Evolutionary conservation across 1,140 invertebrate species (phyloP).

Genomic region (Glossosoma conforme): DNA sequence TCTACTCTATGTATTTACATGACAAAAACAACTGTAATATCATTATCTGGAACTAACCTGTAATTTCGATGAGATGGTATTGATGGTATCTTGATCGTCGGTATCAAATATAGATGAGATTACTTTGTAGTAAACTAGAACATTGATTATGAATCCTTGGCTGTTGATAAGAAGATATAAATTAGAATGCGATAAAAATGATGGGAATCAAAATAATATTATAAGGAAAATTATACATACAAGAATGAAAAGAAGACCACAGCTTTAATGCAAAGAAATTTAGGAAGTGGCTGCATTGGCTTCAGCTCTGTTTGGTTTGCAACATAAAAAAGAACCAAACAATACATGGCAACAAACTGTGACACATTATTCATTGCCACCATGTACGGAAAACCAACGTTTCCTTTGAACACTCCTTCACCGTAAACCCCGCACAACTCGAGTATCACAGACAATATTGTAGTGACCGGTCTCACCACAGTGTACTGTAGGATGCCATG

Average conservation of each 20-base stretch:
- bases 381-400: conserved; percentile 86
- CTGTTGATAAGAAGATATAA: conserved; percentile 59
- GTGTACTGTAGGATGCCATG: conserved; percentile 95
- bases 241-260: conserved; percentile 98
- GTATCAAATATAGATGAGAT: conserved; percentile 65
- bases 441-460: conserved; percentile 84
- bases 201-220: too few relatives aligned
- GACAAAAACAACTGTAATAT: conserved; percentile 5
- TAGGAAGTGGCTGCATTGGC: conserved; percentile 90
- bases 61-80: conserved; percentile 69
- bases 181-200: conserved; percentile 23
- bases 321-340: conserved; percentile 88
- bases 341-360: conserved; percentile 96
- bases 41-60: conserved; percentile 56
- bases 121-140: conserved; percentile 69
- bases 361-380: conserved; percentile 90
- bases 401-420: conserved; percentile 81
- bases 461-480: conserved; percentile 81
- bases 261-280: conserved; percentile 97
- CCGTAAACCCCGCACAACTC: conserved; percentile 81
- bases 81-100: conserved; percentile 59
- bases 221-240: conserved; percentile 62
- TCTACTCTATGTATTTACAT: too few relatives aligned
- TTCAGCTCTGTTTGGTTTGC: conserved; percentile 80
- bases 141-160: conserved; percentile 86